Conservation (phyloP, 2,113 vertebrate genomes). For the Anser brachyrhynchus region DNA sequence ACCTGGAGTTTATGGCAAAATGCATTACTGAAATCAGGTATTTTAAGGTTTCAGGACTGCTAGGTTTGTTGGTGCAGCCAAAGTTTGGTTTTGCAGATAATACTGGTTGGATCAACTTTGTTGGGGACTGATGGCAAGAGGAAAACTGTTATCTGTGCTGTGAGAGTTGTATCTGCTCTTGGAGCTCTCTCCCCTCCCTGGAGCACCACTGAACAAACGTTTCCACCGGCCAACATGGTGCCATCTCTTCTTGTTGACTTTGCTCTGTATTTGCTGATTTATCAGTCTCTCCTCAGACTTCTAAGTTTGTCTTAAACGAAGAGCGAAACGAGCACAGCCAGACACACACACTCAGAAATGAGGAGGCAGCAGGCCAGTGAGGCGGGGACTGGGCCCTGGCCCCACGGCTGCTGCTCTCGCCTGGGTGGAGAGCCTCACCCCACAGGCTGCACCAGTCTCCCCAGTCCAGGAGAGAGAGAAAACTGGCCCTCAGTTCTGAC, state of each 20-base stretch:
- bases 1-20: neutral
- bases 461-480: neutral
- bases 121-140: neutral
- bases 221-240: neutral
- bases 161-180: constrained; percentile 12
- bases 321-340: neutral
- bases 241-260: constrained; percentile 66
- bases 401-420: fast-evolving
- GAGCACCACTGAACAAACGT: constrained; percentile 19
- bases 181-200: neutral
- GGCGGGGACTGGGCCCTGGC: neutral
- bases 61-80: neutral
- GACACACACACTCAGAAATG: neutral
- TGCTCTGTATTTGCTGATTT: constrained; percentile 51
- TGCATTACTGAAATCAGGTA: neutral
- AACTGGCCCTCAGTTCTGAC: neutral
- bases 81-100: neutral
- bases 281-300: constrained; percentile 36
- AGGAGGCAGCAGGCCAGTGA: neutral
- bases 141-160: constrained; percentile 35
- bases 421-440: neutral
- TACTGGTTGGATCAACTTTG: neutral
- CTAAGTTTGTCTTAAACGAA: neutral
- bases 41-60: neutral
- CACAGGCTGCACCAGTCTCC: neutral